A percentile compares a stretch with the other conserved stretches of the same genome.
Evolutionary conservation across 2,888 invertebrate genomes (phyloP).

Genomic region (Agriotes lineatus): DNA sequence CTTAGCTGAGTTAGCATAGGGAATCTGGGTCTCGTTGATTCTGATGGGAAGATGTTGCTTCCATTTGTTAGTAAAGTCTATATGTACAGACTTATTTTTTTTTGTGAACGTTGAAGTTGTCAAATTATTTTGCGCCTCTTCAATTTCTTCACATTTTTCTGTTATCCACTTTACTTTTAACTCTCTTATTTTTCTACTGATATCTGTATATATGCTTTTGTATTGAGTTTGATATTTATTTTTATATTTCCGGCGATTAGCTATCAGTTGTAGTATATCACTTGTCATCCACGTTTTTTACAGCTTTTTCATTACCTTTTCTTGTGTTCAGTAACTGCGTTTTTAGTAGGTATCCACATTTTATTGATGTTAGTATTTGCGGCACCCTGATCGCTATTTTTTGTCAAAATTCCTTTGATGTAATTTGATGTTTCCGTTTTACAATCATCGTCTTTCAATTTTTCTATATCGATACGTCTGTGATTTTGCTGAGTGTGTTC

Average conservation of each 20-base stretch:
- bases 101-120: too few relatives aligned
- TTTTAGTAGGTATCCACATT: not conserved
- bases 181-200: too few relatives aligned
- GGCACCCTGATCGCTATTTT: not conserved
- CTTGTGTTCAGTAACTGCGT: not conserved
- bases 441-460: constrained; percentile 1
- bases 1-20: too few relatives aligned
- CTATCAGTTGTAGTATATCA: too few relatives aligned
- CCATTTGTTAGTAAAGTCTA: too few relatives aligned
- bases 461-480: not conserved
- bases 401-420: not conserved
- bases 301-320: not conserved
- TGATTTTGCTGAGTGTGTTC: not conserved
- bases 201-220: too few relatives aligned
- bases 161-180: not conserved
- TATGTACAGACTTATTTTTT: too few relatives aligned
- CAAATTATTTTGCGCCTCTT: not conserved
- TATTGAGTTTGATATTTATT: too few relatives aligned
- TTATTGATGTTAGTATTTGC: not conserved
- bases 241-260: too few relatives aligned
- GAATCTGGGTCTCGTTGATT: too few relatives aligned
- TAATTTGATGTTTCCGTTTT: constrained; percentile 4
- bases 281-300: not conserved
- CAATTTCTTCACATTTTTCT: not conserved
- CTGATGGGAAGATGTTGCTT: too few relatives aligned